Percentiles rank a stretch among this genome's conserved stretches.
These are phyloP conservation scores for Notocelia uddmanniana DNA, from an alignment of 2,888 invertebrate genomes.

Conservation along the genomic window DNA sequence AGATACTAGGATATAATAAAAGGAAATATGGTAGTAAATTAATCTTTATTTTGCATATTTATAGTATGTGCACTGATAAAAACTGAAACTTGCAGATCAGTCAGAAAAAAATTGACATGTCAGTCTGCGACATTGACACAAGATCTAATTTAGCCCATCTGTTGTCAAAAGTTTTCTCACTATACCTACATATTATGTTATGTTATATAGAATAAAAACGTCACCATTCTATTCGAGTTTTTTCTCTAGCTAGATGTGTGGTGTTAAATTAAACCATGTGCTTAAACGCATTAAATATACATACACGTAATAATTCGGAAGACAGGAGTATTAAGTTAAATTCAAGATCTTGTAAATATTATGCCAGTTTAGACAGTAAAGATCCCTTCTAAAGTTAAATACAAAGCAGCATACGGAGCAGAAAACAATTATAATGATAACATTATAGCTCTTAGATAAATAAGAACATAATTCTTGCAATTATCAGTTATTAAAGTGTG, in stretches of 20 bases:
- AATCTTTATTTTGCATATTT: conserved; percentile 42
- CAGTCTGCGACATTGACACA: not conserved
- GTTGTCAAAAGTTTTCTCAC: not conserved
- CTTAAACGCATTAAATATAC: conserved; percentile 37
- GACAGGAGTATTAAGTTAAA: conserved; percentile 57
- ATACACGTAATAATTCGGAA: conserved; percentile 54
- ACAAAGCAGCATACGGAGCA: not conserved
- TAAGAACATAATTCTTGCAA: not conserved
- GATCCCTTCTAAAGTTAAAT: not conserved
- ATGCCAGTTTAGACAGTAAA: not conserved
- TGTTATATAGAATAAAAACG: conserved; percentile 8
- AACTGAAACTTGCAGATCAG: conserved; percentile 15
- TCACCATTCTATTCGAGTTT: conserved; percentile 17
- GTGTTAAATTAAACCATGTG: conserved; percentile 33
- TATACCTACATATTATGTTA: not conserved
- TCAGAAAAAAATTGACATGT: not conserved
- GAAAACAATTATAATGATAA: not conserved
- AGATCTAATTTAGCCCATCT: not conserved
- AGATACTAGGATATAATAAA: conserved; percentile 7
- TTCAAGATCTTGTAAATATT: conserved; percentile 28
- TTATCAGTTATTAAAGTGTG: not conserved
- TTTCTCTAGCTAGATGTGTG: not conserved
- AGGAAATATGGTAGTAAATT: conserved; percentile 27
- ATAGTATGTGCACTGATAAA: conserved; percentile 33
- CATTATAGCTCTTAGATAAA: not conserved